These are phyloP conservation scores for Panthera tigris DNA, from an alignment of 2,113 vertebrate species.

Conservation along the genomic window DNA sequence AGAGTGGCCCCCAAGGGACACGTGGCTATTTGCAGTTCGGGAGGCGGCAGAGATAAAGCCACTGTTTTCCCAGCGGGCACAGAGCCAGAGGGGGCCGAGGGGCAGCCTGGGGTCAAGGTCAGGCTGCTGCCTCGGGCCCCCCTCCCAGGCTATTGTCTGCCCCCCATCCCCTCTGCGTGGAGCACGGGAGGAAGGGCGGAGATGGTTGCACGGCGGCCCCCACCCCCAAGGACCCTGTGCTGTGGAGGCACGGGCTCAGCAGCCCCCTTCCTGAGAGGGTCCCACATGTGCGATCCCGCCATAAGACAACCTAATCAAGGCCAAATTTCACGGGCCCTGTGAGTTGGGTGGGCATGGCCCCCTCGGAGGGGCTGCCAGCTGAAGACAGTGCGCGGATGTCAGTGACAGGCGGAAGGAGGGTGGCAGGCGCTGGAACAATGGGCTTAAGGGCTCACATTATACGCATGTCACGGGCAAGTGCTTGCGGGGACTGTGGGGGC, in stretches of 20 bases:
- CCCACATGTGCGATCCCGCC: neutral
- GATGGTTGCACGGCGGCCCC: neutral
- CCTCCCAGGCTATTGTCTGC: neutral
- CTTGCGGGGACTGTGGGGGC: neutral
- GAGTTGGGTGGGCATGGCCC: neutral
- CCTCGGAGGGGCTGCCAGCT: neutral
- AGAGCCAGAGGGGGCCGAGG: constrained; percentile 52
- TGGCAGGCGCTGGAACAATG: neutral
- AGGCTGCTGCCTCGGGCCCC: neutral
- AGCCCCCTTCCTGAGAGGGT: neutral
- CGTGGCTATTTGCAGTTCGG: constrained; percentile 68
- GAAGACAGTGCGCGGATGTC: rapidly evolving
- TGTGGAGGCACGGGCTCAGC: neutral
- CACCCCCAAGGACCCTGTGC: neutral
- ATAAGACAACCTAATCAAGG: neutral
- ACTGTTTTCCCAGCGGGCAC: constrained; percentile 52
- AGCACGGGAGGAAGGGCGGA: neutral
- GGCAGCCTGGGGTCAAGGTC: constrained; percentile 52
- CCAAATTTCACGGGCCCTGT: neutral
- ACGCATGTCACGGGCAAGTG: neutral
- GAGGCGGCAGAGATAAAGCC: constrained; percentile 46
- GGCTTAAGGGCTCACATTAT: neutral
- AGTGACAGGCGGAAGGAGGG: neutral
- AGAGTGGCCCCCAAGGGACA: constrained; percentile 56
- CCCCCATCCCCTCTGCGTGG: neutral